phyloP scores from a whole-genome alignment of 2,888 invertebrate species.

The Eupeodes latifasciatus region DNA sequence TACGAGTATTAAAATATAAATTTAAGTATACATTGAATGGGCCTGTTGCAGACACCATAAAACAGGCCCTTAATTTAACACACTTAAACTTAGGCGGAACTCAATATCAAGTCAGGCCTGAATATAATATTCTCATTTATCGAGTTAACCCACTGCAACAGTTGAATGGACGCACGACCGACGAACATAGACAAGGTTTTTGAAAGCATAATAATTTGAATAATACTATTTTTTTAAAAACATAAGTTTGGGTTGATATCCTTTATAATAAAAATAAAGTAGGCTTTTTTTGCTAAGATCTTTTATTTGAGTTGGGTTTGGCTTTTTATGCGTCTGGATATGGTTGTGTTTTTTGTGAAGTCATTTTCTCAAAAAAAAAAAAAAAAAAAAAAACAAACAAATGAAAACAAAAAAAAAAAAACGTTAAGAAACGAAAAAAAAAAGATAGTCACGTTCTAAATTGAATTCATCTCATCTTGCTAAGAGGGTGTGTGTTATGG shows the following conservation, averaged over 20 bases:
- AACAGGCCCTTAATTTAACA: too few species aligned
- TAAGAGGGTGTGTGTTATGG: slow-evolving; percentile 25
- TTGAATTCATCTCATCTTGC: slow-evolving; percentile 23
- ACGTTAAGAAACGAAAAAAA: neutral
- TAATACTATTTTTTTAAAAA: slow-evolving; percentile 31
- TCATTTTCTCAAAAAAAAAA: neutral
- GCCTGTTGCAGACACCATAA: too few species aligned
- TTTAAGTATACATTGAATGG: too few species aligned
- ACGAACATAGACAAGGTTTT: slow-evolving; percentile 46
- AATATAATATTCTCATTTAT: neutral
- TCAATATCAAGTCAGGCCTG: neutral
- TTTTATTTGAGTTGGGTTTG: slow-evolving; percentile 26
- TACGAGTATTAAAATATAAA: too few species aligned
- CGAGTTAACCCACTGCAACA: slow-evolving; percentile 5
- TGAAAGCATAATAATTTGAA: slow-evolving; percentile 57
- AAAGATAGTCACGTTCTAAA: slow-evolving; percentile 35
- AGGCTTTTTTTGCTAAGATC: neutral
- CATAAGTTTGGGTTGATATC: slow-evolving; percentile 21
- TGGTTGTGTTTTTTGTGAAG: neutral
- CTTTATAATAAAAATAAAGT: slow-evolving; percentile 30
- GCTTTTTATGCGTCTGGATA: neutral
- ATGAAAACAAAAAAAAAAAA: too few species aligned
- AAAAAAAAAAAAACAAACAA: neutral
- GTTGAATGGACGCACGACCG: slow-evolving; percentile 40
- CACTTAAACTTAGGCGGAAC: too few species aligned